Evolutionary conservation across 1,140 invertebrate species (phyloP).

Genomic region (Danaus plexippus): DNA sequence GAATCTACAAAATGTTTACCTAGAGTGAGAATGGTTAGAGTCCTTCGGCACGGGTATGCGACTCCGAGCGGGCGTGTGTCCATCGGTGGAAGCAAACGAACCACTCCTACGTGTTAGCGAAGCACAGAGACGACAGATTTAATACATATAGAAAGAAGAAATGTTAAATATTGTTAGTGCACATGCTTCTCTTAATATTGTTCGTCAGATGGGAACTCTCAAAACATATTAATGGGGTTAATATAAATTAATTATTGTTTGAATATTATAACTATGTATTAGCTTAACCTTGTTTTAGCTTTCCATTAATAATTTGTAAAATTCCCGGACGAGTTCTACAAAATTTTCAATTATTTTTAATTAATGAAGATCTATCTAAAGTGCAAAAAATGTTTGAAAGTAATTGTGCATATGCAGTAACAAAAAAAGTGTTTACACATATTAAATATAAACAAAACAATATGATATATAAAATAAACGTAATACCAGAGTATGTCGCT

Average conservation of each 20-base stretch:
- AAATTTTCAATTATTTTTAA: no score
- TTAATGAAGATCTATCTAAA: no score
- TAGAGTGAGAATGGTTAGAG: slow-evolving; percentile 62
- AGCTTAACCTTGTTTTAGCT: no score
- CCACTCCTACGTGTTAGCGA: slow-evolving; percentile 66
- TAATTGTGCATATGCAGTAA: slow-evolving; percentile 33
- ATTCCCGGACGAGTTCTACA: no score
- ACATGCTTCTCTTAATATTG: slow-evolving; percentile 28
- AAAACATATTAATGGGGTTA: no score
- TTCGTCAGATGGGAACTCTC: no score
- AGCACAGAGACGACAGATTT: slow-evolving; percentile 59
- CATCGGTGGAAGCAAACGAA: slow-evolving; percentile 63
- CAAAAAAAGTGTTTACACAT: slow-evolving; percentile 18
- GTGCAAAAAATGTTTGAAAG: no score
- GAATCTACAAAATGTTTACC: slow-evolving; percentile 47
- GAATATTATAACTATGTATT: no score
- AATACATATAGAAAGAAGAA: slow-evolving; percentile 41
- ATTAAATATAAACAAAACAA: slow-evolving; percentile 12
- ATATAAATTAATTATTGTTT: not conserved
- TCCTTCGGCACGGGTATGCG: slow-evolving; percentile 66
- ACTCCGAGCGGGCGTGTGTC: slow-evolving; percentile 61
- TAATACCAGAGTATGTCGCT: no score
- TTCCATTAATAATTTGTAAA: no score
- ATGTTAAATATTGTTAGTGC: slow-evolving; percentile 39
- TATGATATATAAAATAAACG: no score